Conservation (phyloP, 2,797 vertebrate genomes). For the Dicrostonyx torquatus region DNA sequence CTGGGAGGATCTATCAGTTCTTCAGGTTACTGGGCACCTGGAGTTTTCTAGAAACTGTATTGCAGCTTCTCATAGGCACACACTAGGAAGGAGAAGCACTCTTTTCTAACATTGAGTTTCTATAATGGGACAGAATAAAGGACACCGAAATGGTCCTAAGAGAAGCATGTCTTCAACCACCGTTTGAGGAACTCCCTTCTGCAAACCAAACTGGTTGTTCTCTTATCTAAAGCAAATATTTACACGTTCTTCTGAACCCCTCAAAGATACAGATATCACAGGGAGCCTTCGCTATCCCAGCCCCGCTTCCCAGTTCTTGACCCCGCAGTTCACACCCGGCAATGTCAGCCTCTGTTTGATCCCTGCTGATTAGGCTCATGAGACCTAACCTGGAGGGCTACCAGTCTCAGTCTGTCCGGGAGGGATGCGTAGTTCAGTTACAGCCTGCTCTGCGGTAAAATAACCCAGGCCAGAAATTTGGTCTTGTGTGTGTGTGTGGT, state of each 20-base stretch:
- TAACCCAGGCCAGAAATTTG: conserved; percentile 74
- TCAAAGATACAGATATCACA: background rate
- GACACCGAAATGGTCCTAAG: background rate
- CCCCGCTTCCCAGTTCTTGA: background rate
- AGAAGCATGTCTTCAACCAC: background rate
- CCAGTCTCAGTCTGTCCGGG: background rate
- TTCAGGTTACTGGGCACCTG: background rate
- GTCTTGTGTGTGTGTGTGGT: conserved; percentile 59
- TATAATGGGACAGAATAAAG: background rate
- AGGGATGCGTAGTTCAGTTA: conserved; percentile 29
- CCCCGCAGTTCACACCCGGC: background rate
- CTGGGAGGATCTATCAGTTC: background rate
- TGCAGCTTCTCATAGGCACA: background rate
- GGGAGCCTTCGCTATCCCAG: background rate
- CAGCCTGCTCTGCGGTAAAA: conserved; percentile 50
- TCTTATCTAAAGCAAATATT: conserved; percentile 34
- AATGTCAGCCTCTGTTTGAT: background rate
- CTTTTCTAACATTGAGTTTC: background rate
- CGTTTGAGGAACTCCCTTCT: background rate
- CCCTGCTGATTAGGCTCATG: background rate
- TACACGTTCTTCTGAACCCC: background rate
- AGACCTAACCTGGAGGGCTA: background rate
- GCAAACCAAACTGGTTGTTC: background rate
- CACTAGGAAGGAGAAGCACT: background rate
- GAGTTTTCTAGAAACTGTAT: background rate